Evolutionary conservation across 2,113 vertebrate genomes (phyloP), one percentile per base, ranked within the genome.

Genomic region (Aspiorhynchus laticeps): DNA sequence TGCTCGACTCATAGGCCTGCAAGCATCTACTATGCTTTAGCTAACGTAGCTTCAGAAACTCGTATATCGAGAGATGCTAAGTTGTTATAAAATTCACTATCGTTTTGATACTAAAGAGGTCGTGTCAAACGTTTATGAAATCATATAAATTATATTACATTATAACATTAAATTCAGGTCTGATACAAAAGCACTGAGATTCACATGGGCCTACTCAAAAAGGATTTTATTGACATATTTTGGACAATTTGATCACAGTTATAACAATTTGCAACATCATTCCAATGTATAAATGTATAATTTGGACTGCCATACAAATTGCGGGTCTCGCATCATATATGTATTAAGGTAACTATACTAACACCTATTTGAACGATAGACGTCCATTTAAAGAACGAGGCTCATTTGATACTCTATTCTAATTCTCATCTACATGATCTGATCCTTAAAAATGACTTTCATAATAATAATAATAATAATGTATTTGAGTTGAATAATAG

Each of bases 191-290:
- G 1, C 33, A 11, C 36, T 28, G 36, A 81, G 43, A 65, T 79
- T 24, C 28, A 59, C 19, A 24, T 21, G 36, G 77, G 51, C 77
- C 51, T 59, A 3, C 5, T n/a, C 41, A 26, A 56, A 78, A 8
- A 19, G 5, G 0, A 15, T 24, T 73, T 73, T 0, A 73, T 12
- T 38, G 33, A 14, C 6, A 21, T 2, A 26, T 28, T 65, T 67
- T 3, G 38, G 14, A 7, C 38, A 65, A 8, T 28, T 43, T 81
- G 41, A 65, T 2, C 31, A 28, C 14, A 63, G n/a, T 14, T 67
- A 65, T 43, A 65, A n/a, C 63, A 85, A 56, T 81, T 31, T 85
- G 43, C 83, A 85, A 73, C 26, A 86, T 69, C 19, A 69, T 85
- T 85, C 26, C 46, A 0, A 9, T 67, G 31, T 74, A 75, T 14